phyloP scores from a whole-genome alignment of 2,797 vertebrate genomes.

The Myotis myotis region DNA sequence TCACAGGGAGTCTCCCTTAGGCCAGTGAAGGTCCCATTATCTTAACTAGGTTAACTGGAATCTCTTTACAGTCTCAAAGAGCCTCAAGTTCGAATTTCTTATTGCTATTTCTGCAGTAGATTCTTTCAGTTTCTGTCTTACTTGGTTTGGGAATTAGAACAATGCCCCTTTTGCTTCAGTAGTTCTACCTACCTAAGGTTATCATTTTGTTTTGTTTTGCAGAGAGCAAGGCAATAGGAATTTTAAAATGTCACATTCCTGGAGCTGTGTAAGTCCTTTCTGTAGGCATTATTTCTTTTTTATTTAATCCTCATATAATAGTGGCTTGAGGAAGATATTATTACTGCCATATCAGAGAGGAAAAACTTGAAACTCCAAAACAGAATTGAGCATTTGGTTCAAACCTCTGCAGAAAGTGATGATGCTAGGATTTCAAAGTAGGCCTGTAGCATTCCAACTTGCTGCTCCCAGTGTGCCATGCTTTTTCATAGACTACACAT shows the following conservation, averaged over 20 bases:
- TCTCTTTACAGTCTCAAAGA: slow-evolving; percentile 39
- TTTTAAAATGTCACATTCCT: slow-evolving; percentile 16
- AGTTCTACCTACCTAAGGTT: background rate
- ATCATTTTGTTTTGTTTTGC: background rate
- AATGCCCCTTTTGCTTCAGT: slow-evolving; percentile 29
- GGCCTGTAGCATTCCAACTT: background rate
- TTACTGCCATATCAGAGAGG: background rate
- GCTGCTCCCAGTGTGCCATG: background rate
- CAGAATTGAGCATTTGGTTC: background rate
- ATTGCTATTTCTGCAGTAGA: slow-evolving; percentile 16
- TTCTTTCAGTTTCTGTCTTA: slow-evolving; percentile 24
- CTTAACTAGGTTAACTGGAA: slow-evolving; percentile 61
- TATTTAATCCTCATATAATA: slow-evolving; percentile 18
- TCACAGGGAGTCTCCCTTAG: slow-evolving; percentile 45
- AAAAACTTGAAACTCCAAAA: background rate
- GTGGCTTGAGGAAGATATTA: background rate
- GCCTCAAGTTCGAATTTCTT: background rate
- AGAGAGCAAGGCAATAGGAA: background rate
- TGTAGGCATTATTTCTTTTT: slow-evolving; percentile 39
- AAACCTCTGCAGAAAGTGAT: slow-evolving; percentile 30
- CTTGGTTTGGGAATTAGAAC: slow-evolving; percentile 47
- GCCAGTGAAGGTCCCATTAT: slow-evolving; percentile 45
- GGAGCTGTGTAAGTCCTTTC: background rate
- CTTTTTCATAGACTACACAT: background rate
- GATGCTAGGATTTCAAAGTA: background rate